Conservation (phyloP, 2,888 invertebrate species). For the Teleogryllus oceanicus region DNA sequence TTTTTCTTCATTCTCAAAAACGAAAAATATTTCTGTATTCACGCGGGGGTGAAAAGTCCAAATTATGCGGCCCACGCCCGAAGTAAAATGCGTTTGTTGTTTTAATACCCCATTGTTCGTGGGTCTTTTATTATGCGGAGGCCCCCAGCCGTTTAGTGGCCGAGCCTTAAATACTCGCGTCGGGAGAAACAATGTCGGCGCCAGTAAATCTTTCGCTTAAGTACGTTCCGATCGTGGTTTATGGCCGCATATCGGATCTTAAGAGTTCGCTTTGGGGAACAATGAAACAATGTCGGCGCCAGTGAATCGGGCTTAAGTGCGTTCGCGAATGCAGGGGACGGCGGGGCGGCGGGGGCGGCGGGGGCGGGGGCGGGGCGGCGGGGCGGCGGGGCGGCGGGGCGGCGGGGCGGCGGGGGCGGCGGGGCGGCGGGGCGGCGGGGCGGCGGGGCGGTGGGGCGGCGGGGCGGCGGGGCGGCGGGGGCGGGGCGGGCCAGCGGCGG, state of each 20-base stretch:
- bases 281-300: too few species aligned
- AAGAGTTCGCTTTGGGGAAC: constrained; percentile 12
- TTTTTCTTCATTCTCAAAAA: not conserved
- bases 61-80: constrained; percentile 18
- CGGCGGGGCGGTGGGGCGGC: too few species aligned
- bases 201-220: constrained; percentile 11
- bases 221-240: constrained; percentile 18
- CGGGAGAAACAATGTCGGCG: constrained; percentile 2
- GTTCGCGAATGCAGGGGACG: not conserved
- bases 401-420: too few species aligned
- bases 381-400: too few species aligned
- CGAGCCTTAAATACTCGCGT: constrained; percentile 6
- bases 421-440: too few species aligned
- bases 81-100: not conserved
- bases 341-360: too few species aligned
- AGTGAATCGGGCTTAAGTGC: too few species aligned
- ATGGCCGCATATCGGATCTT: constrained; percentile 8
- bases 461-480: too few species aligned
- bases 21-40: constrained; percentile 9
- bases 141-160: not conserved
- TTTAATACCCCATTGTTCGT: constrained; percentile 9
- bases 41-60: constrained; percentile 18
- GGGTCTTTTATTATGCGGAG: not conserved
- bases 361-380: too few species aligned
- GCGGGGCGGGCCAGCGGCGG: too few species aligned